Conservation (phyloP, 2,888 invertebrate genomes). For the Heterodera filipjevi region DNA sequence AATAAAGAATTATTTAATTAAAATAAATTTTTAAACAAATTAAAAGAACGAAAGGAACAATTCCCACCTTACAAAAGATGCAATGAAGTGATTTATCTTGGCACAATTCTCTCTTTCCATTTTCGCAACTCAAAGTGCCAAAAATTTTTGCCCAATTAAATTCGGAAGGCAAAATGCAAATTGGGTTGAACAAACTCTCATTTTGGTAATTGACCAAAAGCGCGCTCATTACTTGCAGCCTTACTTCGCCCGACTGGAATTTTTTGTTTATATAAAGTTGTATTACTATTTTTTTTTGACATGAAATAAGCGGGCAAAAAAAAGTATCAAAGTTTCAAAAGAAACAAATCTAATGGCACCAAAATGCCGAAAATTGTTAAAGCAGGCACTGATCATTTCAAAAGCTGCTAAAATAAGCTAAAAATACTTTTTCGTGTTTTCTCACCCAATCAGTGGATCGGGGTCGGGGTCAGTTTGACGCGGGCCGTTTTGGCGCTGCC, state of each 20-base stretch:
- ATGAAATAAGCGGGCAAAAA: too few relatives aligned
- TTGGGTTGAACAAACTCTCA: neutral
- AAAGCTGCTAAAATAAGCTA: too few relatives aligned
- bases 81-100: neutral
- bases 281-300: neutral
- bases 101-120: neutral
- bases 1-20: neutral
- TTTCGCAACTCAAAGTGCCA: neutral
- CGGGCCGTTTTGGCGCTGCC: too few relatives aligned
- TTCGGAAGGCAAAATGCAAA: neutral
- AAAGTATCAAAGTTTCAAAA: too few relatives aligned
- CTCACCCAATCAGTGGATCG: too few relatives aligned
- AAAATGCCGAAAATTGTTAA: too few relatives aligned
- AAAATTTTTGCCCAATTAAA: neutral
- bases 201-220: neutral
- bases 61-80: neutral
- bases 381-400: too few relatives aligned
- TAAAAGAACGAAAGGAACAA: neutral
- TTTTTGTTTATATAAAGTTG: neutral
- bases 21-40: neutral
- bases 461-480: too few relatives aligned
- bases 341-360: too few relatives aligned
- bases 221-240: neutral
- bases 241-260: neutral
- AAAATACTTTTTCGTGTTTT: too few relatives aligned